A percentile compares a stretch with the other conserved stretches of the same genome.
These are phyloP conservation scores for Pipa parva DNA, from an alignment of 2,113 vertebrate genomes.

Conservation along the genomic window DNA sequence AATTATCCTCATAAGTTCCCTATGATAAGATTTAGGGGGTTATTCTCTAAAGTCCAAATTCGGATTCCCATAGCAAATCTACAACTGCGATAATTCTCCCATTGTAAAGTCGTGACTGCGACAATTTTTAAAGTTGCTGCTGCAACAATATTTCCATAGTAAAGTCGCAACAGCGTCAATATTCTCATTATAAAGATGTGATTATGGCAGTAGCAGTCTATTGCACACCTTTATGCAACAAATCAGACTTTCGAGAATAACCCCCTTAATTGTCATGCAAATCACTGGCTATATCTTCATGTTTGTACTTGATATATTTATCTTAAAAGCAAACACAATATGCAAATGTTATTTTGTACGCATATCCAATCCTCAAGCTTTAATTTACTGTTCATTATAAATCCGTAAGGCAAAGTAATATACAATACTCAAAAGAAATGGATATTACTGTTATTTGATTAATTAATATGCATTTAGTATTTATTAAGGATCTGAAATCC, in stretches of 20 bases:
- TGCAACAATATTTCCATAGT: no score
- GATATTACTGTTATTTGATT: not conserved
- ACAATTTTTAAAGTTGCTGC: no score
- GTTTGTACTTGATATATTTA: not conserved
- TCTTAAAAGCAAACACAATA: constrained; percentile 3
- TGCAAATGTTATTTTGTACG: not conserved
- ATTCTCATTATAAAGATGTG: no score
- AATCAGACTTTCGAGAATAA: no score
- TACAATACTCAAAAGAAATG: not conserved
- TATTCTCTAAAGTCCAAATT: no score
- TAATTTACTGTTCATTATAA: not conserved
- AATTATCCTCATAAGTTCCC: not conserved
- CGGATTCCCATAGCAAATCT: no score
- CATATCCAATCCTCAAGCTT: not conserved
- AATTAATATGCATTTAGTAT: not conserved
- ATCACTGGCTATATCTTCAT: not conserved
- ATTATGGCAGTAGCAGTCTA: no score
- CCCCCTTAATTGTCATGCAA: no score
- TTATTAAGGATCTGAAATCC: not conserved
- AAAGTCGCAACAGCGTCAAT: no score
- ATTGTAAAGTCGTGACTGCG: no score
- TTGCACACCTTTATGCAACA: no score
- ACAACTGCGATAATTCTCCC: no score
- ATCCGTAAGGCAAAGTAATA: not conserved
- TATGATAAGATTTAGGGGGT: not conserved